These are phyloP conservation scores for Xiphophorus hellerii DNA, from an alignment of 2,113 vertebrate species.

Conservation along the genomic window DNA sequence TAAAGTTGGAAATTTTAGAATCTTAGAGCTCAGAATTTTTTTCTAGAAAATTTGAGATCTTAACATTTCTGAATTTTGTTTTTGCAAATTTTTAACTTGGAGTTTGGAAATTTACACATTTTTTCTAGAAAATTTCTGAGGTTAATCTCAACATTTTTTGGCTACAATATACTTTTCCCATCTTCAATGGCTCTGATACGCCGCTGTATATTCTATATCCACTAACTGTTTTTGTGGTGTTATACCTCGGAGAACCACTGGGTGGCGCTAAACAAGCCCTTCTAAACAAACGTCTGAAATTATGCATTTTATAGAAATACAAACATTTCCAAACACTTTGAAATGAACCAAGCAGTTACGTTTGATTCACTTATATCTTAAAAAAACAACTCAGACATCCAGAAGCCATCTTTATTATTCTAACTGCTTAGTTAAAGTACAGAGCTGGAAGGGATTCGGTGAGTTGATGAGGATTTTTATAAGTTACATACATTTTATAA, in stretches of 20 bases:
- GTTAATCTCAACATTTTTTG: no score
- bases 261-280: constrained; percentile 18
- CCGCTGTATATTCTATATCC: no score
- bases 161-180: no score
- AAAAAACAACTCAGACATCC: constrained; percentile 17
- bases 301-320: background rate
- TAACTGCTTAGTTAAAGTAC: constrained; percentile 73
- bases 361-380: background rate
- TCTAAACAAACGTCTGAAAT: background rate
- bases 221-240: background rate
- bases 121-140: no score
- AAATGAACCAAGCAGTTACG: background rate
- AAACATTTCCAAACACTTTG: no score
- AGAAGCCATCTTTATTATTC: constrained; percentile 73
- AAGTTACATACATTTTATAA: constrained; percentile 15
- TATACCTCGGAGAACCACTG: background rate
- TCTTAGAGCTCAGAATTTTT: no score
- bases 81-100: no score
- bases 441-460: constrained; percentile 70
- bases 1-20: no score
- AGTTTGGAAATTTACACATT: no score
- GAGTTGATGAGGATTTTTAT: constrained; percentile 47
- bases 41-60: no score
- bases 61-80: no score
- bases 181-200: no score